Evolutionary conservation across 2,113 vertebrate genomes (phyloP).

Genomic region (Scortum barcoo): DNA sequence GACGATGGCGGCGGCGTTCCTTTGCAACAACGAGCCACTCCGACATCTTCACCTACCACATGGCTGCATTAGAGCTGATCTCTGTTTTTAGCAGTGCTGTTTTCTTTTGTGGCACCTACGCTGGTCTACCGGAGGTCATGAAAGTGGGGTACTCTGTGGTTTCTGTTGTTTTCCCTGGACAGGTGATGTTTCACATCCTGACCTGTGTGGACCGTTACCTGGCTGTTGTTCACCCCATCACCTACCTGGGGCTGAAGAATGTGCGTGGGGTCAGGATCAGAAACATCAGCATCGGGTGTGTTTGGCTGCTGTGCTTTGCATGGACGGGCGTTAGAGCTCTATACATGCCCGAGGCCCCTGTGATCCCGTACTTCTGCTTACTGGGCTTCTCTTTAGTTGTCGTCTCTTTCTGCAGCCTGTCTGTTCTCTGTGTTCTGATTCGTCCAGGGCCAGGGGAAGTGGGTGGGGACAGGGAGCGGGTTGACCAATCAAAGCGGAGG

Average conservation of each 20-base stretch:
- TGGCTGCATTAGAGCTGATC: background rate
- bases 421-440: conserved; percentile 45
- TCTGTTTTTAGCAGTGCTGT: accelerated
- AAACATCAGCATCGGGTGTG: background rate
- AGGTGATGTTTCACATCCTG: background rate
- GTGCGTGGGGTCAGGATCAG: conserved; percentile 11
- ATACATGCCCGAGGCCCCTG: accelerated
- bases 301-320: conserved; percentile 6
- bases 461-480: background rate
- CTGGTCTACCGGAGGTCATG: accelerated
- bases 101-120: accelerated
- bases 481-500: conserved; percentile 41
- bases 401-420: conserved; percentile 28
- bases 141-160: accelerated
- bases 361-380: accelerated
- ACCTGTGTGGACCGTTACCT: conserved; percentile 57
- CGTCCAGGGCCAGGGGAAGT: conserved; percentile 9
- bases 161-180: accelerated
- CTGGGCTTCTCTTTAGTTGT: background rate
- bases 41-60: conserved; percentile 42
- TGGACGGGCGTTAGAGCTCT: accelerated
- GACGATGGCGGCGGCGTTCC: background rate
- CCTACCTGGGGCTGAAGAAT: conserved; percentile 20
- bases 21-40: conserved; percentile 10
- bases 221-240: conserved; percentile 48